phyloP scores from a whole-genome alignment of 92 coral and sea anemone genomes.

The Chrysogorgia sp. region DNA sequence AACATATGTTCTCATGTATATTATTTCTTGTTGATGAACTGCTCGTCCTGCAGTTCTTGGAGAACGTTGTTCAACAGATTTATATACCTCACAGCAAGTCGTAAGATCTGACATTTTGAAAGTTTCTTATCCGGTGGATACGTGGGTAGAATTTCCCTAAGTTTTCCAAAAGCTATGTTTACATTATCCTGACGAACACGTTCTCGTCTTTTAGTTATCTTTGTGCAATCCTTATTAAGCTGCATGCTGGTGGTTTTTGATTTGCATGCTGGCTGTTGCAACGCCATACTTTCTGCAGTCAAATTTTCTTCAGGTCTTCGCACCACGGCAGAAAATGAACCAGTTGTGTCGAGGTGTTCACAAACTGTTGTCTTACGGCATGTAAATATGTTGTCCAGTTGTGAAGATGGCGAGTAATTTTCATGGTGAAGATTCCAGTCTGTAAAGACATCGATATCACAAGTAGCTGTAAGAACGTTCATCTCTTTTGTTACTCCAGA shows the following conservation, averaged over 20 bases:
- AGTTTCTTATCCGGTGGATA: slow-evolving; percentile 60
- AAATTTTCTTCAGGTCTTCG: not conserved
- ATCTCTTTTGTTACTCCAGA: not conserved
- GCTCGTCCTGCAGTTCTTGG: not conserved
- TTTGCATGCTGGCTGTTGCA: not conserved
- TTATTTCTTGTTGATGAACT: not conserved
- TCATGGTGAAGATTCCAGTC: slow-evolving; percentile 16
- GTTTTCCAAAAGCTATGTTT: slow-evolving; percentile 51
- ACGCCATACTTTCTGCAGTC: not conserved
- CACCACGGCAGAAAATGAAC: not conserved
- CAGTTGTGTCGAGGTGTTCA: not conserved
- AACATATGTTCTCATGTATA: slow-evolving; percentile 17
- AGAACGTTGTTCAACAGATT: slow-evolving; percentile 38
- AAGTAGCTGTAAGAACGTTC: not conserved
- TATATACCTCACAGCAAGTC: slow-evolving; percentile 60
- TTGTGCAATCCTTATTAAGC: not conserved
- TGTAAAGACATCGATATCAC: slow-evolving; percentile 12
- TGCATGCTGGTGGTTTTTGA: not conserved
- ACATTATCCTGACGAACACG: slow-evolving; percentile 60
- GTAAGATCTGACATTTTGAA: slow-evolving; percentile 54
- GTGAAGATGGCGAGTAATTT: not conserved
- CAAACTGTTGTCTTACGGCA: slow-evolving; percentile 1
- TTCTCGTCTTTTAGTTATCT: slow-evolving; percentile 46
- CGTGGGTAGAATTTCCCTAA: slow-evolving; percentile 51
- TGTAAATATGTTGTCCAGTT: not conserved